phyloP scores from a whole-genome alignment of 2,113 vertebrate species.

The Xiphophorus hellerii region DNA sequence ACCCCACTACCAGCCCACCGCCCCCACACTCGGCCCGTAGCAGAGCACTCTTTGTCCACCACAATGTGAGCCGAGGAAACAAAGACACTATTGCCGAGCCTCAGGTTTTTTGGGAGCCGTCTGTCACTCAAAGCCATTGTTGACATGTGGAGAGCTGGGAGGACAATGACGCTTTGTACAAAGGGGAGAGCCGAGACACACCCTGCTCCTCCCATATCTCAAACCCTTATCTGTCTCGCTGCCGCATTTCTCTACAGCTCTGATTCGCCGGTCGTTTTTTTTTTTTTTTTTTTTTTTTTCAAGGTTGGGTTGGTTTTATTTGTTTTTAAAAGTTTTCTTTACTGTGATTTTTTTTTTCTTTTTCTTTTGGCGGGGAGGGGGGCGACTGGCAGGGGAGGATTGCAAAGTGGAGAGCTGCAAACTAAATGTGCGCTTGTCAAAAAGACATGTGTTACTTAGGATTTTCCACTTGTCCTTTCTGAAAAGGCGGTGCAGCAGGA shows the following conservation, averaged over 20 bases:
- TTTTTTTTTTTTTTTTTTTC: background rate
- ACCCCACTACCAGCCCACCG: constrained; percentile 33
- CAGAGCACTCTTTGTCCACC: constrained; percentile 72
- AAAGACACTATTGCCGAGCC: constrained; percentile 76
- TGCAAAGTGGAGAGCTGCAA: background rate
- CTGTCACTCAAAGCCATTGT: constrained; percentile 77
- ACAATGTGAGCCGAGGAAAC: constrained; percentile 73
- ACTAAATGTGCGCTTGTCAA: background rate
- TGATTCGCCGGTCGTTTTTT: background rate
- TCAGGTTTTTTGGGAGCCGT: constrained; percentile 67
- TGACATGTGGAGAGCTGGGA: constrained; percentile 66
- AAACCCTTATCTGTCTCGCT: constrained; percentile 29
- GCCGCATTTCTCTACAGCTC: constrained; percentile 28
- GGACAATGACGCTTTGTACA: constrained; percentile 71
- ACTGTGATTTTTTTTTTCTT: background rate
- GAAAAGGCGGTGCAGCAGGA: background rate
- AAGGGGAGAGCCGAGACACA: constrained; percentile 52
- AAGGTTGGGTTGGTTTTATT: background rate
- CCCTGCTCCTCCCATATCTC: constrained; percentile 56
- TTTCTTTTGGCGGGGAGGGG: too few species aligned
- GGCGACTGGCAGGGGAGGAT: background rate
- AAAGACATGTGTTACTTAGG: background rate
- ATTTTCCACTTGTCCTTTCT: background rate
- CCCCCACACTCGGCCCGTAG: constrained; percentile 54
- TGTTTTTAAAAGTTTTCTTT: background rate